Base-by-base conservation (phyloP, 2,113 vertebrate species). In the Lamprotornis superbus region DNA sequence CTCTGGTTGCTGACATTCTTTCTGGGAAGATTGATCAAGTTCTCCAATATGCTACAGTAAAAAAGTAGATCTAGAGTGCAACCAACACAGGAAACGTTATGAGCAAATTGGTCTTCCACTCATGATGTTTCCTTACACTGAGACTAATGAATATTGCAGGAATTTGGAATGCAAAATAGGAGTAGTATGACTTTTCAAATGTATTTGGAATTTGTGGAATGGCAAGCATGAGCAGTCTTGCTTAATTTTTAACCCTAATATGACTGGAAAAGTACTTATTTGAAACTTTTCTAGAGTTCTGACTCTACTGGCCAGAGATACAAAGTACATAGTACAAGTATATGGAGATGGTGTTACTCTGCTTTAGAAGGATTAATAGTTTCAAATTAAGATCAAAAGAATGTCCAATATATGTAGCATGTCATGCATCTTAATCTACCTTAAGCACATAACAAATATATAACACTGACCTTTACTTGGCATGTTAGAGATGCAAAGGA, bases 151-250 rank as follows among this genome's bases (percentile, higher is more conserved):
- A 81, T 92, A 78, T 64, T 84, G 42, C 60, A 90, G 88, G 68
- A 82, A 31, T 86, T 93, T 0, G 1, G 82, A 88, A 74, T 71
- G 71, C 35, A 57, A 31, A 74, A 22, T 64, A 61, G 40, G 30
- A 68, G 49, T 78, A 39, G 18, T 77, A 65, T 59, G 52, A 59
- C 42, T 95, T 95, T 74, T 88, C 35, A 90, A 83, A 88, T 85
- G 35, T 22, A 77, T 21, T 15, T 92, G 90, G 64, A 73, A 95
- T 92, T 90, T 93, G 59, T 50, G 76, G 88, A 97, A 94, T 90
- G 52, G 19, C 65, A 68, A 68, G 33, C 7, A 1, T 86, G 88
- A 76, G 7, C 0, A 2, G 31, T 80, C 47, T 53, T 83, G 42
- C 33, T 65, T 89, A 30, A 31, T 89, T 96, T 95, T 93, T 94